Conservation (phyloP, 2,113 vertebrate species). For the Copsychus sechellarum region DNA sequence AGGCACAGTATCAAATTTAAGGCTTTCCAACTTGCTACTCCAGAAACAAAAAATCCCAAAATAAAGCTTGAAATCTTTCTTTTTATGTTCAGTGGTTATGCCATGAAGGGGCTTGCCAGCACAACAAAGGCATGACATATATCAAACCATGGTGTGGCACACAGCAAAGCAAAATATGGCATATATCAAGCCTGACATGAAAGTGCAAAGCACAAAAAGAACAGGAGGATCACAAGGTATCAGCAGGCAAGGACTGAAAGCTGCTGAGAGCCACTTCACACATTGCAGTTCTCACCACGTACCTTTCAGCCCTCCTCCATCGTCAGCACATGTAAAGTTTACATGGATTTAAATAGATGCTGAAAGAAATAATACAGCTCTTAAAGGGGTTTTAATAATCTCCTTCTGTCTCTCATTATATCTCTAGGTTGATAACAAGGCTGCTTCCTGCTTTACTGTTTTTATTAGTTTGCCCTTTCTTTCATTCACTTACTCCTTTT, state of each 20-base stretch:
- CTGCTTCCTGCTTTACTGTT: conserved; percentile 34
- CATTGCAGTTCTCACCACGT: background rate
- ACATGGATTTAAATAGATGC: background rate
- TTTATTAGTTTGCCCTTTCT: background rate
- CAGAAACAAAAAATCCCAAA: background rate
- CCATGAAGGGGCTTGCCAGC: background rate
- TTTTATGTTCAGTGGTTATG: background rate
- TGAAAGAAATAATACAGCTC: background rate
- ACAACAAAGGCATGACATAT: background rate
- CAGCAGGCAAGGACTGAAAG: background rate
- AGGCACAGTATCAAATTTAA: background rate
- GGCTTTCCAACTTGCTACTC: background rate
- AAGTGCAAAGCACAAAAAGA: background rate
- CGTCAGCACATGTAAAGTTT: background rate
- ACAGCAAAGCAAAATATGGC: background rate
- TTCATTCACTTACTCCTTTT: background rate
- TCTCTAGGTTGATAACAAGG: conserved; percentile 15
- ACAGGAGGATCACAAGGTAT: background rate
- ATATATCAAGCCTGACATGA: background rate
- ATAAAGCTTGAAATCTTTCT: background rate
- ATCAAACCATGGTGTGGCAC: background rate
- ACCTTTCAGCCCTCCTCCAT: background rate
- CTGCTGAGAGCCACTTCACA: background rate
- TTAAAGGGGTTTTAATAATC: conserved; percentile 16
- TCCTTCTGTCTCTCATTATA: conserved; percentile 30